Conservation (phyloP, 2,888 invertebrate genomes). For the Psylliodes chrysocephalus region DNA sequence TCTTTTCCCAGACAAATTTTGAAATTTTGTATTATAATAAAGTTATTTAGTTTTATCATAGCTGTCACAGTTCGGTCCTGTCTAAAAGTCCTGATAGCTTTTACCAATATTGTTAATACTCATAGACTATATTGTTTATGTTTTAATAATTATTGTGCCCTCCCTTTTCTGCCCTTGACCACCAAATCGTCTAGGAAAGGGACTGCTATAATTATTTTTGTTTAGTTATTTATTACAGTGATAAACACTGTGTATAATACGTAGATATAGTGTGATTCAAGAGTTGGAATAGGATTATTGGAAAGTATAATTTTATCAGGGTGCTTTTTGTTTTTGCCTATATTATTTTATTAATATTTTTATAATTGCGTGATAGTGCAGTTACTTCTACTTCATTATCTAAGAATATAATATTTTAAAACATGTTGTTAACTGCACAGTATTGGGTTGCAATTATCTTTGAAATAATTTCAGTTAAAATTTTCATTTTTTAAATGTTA, state of each 20-base stretch:
- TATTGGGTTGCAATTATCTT: not conserved
- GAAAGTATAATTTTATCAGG: not conserved
- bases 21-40: no score
- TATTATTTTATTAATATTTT: not conserved
- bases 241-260: no score
- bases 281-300: not conserved
- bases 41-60: no score
- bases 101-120: slow-evolving; percentile 8
- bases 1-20: no score
- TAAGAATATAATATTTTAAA: not conserved
- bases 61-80: no score
- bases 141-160: not conserved
- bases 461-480: not conserved
- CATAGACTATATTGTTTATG: slow-evolving; percentile 4
- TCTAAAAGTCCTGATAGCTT: no score
- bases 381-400: not conserved
- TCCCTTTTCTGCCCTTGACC: not conserved
- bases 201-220: not conserved
- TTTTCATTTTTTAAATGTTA: no score
- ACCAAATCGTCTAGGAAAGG: not conserved
- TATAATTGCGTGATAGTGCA: not conserved
- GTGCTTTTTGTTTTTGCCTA: not conserved
- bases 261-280: not conserved
- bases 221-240: no score
- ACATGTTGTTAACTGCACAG: not conserved